phyloP scores from a whole-genome alignment of 2,113 vertebrate species.

The Phylloscopus trochilus region DNA sequence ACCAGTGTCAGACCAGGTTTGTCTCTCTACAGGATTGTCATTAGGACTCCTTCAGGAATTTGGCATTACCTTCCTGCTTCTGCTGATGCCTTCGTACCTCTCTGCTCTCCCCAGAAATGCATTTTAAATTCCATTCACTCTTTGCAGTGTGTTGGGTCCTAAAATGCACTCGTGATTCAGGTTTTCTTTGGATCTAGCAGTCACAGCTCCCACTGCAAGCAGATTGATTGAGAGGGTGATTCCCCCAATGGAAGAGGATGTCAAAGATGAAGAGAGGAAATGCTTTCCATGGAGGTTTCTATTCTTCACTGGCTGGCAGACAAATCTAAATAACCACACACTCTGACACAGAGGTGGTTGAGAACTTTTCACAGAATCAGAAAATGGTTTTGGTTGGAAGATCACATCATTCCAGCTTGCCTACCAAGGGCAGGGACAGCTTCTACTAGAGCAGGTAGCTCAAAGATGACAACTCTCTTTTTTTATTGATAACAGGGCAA shows the following conservation, averaged over 20 bases:
- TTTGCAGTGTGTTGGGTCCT: background rate
- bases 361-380: background rate
- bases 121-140: background rate
- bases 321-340: background rate
- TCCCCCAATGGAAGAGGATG: background rate
- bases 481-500: no score
- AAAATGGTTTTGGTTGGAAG: background rate
- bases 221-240: background rate
- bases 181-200: background rate
- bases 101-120: background rate
- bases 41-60: background rate
- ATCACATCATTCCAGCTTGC: background rate
- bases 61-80: background rate
- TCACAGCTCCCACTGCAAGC: background rate
- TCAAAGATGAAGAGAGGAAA: background rate
- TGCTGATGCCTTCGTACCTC: background rate
- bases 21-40: background rate
- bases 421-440: background rate
- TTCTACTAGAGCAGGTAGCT: background rate
- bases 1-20: background rate
- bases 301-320: background rate
- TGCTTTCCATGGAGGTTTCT: background rate
- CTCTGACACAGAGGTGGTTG: background rate
- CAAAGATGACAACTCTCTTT: background rate
- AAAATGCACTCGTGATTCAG: accelerated